phyloP scores from a whole-genome alignment of 2,797 vertebrate genomes.

The Cynodonichthys magdalenae region DNA sequence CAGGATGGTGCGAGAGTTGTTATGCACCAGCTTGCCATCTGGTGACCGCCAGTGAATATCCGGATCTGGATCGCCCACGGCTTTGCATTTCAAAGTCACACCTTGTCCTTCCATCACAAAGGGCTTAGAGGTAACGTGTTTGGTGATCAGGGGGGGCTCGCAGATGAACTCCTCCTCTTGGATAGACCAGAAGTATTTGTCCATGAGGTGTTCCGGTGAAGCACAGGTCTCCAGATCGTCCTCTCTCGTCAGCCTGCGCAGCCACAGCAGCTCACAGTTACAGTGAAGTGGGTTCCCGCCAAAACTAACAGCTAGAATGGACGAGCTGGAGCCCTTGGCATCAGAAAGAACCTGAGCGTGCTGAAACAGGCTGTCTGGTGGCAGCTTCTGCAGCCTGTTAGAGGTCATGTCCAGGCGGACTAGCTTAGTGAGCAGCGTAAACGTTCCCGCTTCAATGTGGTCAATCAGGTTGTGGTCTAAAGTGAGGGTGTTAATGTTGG shows the following conservation, averaged over 20 bases:
- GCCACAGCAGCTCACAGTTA: constrained; percentile 95
- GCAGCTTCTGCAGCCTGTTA: constrained; percentile 91
- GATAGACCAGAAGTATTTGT: constrained; percentile 95
- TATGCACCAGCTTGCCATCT: constrained; percentile 91
- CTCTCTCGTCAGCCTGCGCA: constrained; percentile 87
- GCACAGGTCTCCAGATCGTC: constrained; percentile 95
- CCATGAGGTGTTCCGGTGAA: constrained; percentile 90
- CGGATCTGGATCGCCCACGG: constrained; percentile 90
- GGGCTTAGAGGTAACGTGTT: constrained; percentile 81
- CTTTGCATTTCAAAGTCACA: constrained; percentile 89
- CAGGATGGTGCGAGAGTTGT: constrained; percentile 87
- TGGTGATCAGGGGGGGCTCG: constrained; percentile 90
- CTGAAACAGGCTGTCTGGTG: constrained; percentile 90
- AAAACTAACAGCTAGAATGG: constrained; percentile 88
- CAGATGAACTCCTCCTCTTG: constrained; percentile 95
- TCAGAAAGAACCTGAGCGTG: constrained; percentile 86
- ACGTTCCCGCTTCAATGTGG: constrained; percentile 88
- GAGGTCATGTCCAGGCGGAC: constrained; percentile 94
- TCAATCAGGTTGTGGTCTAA: constrained; percentile 96
- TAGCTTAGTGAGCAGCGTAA: constrained; percentile 90
- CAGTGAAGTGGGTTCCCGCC: constrained; percentile 94
- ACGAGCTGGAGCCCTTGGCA: constrained; percentile 76
- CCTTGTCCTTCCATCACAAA: constrained; percentile 92
- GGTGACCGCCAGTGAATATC: constrained; percentile 92
- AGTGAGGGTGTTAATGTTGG: constrained; percentile 91